phyloP scores from a whole-genome alignment of 2,113 vertebrate genomes.

The Stegastes partitus region DNA sequence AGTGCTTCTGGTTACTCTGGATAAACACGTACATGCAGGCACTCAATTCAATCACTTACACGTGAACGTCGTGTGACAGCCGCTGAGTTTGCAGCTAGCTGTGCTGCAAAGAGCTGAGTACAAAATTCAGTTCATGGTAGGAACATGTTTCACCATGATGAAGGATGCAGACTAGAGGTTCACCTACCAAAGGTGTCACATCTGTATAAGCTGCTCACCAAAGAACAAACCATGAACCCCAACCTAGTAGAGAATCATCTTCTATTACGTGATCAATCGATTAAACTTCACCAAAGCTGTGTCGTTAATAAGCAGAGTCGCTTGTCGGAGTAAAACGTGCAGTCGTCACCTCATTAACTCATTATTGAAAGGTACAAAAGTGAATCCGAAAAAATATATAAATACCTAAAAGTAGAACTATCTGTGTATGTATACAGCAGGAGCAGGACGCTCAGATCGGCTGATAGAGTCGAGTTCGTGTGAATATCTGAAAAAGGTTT shows the following conservation, averaged over 20 bases:
- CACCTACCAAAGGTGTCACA: constrained; percentile 9
- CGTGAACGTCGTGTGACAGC: constrained; percentile 1
- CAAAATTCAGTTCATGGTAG: constrained; percentile 21
- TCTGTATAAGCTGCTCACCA: constrained; percentile 19
- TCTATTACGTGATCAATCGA: constrained; percentile 1
- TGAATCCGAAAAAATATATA: constrained; percentile 17
- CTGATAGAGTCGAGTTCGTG: constrained; percentile 4
- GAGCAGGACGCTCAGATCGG: constrained; percentile 18
- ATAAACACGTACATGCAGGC: constrained; percentile 70
- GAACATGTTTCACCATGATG: constrained; percentile 16
- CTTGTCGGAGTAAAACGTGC: neutral
- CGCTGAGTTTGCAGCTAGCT: constrained; percentile 16
- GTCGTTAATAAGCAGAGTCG: constrained; percentile 3
- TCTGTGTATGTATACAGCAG: constrained; percentile 8
- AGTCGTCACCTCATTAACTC: constrained; percentile 6
- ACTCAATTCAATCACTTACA: constrained; percentile 59
- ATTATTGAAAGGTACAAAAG: constrained; percentile 49
- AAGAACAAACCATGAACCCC: constrained; percentile 16
- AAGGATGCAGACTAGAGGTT: neutral
- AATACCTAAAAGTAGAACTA: neutral
- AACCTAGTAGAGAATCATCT: neutral
- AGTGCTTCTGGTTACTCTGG: constrained; percentile 21
- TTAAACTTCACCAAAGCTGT: neutral
- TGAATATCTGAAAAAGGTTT: neutral
- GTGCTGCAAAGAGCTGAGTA: constrained; percentile 2